Evolutionary conservation across 2,888 invertebrate species (phyloP).

Genomic region (Orchesella flavescens): DNA sequence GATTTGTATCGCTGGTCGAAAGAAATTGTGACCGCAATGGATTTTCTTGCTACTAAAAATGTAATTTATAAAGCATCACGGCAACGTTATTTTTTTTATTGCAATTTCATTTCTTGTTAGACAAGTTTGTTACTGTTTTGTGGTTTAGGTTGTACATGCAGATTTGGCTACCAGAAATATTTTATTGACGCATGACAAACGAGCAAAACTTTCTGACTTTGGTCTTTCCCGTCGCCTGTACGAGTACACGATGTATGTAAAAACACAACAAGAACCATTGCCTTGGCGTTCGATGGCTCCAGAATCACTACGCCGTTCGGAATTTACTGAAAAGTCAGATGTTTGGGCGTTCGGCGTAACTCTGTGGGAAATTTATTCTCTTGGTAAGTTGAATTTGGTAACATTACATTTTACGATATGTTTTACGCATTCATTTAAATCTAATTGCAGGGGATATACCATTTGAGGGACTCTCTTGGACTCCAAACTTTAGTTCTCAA

Average conservation of each 20-base stretch:
- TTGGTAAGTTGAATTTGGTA: neutral
- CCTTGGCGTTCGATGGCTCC: constrained; percentile 4
- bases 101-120: too few species aligned
- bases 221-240: constrained; percentile 29
- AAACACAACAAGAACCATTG: neutral
- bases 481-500: too few species aligned
- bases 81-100: too few species aligned
- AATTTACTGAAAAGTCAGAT: neutral
- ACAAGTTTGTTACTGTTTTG: too few species aligned
- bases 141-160: constrained; percentile 15
- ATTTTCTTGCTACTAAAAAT: too few species aligned
- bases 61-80: too few species aligned
- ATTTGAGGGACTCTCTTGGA: too few species aligned
- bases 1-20: too few species aligned
- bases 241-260: constrained; percentile 12
- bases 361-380: constrained; percentile 13
- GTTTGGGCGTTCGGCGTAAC: constrained; percentile 17
- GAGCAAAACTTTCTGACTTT: constrained; percentile 8
- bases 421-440: too few species aligned
- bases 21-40: too few species aligned
- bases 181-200: neutral
- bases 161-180: constrained; percentile 23
- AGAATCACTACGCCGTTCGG: neutral
- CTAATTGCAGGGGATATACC: too few species aligned
- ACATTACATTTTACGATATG: too few species aligned